Evolutionary conservation across 2,797 vertebrate species (phyloP).

Genomic region (Trachops cirrhosus): DNA sequence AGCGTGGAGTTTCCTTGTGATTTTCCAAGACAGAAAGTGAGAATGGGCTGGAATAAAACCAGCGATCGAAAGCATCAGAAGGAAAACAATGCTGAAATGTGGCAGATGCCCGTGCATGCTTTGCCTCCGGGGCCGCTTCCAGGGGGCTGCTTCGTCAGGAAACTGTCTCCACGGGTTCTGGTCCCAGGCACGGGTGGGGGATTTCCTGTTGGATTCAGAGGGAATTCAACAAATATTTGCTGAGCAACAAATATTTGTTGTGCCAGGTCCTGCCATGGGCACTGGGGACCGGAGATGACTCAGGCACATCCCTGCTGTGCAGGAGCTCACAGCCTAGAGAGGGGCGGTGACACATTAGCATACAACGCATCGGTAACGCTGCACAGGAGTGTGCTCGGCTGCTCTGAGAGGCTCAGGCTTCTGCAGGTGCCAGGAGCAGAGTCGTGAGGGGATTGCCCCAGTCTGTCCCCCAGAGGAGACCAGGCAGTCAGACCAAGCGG

Average conservation of each 20-base stretch:
- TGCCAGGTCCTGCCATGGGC: background rate
- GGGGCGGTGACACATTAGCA: background rate
- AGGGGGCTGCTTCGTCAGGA: accelerated
- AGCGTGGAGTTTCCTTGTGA: conserved; percentile 57
- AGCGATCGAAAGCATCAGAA: background rate
- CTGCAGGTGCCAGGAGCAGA: background rate
- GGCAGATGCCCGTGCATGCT: background rate
- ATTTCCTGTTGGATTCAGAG: background rate
- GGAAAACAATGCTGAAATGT: background rate
- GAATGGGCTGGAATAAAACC: conserved; percentile 70
- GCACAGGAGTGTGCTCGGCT: background rate
- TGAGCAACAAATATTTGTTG: background rate
- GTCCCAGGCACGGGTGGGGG: background rate
- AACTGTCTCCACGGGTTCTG: background rate
- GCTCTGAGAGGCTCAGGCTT: background rate
- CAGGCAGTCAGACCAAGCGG: background rate
- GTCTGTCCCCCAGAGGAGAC: background rate
- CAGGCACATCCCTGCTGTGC: background rate
- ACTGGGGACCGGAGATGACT: conserved; percentile 44
- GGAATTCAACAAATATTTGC: conserved; percentile 29
- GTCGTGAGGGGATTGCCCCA: background rate
- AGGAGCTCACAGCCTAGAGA: background rate
- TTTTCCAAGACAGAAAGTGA: conserved; percentile 72
- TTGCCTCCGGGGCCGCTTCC: background rate
- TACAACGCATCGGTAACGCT: background rate